Evolutionary conservation across 2,113 vertebrate genomes (phyloP).

Genomic region (Caracal caracal): DNA sequence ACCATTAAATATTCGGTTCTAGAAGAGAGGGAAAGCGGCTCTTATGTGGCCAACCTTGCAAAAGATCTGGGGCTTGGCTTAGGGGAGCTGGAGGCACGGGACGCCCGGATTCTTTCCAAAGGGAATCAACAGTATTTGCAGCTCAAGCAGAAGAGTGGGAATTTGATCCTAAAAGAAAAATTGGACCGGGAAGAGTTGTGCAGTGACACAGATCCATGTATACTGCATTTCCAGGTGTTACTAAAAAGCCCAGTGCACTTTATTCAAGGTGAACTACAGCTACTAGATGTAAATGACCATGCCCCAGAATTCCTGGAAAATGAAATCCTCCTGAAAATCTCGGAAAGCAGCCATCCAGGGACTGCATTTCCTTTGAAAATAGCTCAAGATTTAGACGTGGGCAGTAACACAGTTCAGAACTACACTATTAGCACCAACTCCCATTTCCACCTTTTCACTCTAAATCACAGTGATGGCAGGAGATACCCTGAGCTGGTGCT

Average conservation of each 20-base stretch:
- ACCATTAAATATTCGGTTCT: slow-evolving; percentile 80
- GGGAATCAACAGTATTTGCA: slow-evolving; percentile 73
- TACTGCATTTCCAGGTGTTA: slow-evolving; percentile 81
- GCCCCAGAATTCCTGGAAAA: slow-evolving; percentile 83
- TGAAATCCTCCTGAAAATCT: slow-evolving; percentile 82
- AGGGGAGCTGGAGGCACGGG: slow-evolving; percentile 78
- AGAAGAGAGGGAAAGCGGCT: slow-evolving; percentile 85
- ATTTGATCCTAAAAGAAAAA: slow-evolving; percentile 81
- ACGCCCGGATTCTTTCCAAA: slow-evolving; percentile 81
- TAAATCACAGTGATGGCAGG: slow-evolving; percentile 65
- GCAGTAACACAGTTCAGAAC: slow-evolving; percentile 85
- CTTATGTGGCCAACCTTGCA: slow-evolving; percentile 66
- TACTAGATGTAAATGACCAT: slow-evolving; percentile 89
- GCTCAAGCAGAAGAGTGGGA: slow-evolving; percentile 64
- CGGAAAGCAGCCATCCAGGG: slow-evolving; percentile 81
- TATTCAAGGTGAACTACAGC: slow-evolving; percentile 81
- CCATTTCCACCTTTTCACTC: slow-evolving; percentile 81
- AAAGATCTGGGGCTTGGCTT: slow-evolving; percentile 87
- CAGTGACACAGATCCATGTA: slow-evolving; percentile 81
- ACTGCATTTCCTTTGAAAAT: slow-evolving; percentile 77
- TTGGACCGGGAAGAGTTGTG: slow-evolving; percentile 85
- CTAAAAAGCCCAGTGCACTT: slow-evolving; percentile 87
- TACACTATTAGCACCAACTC: slow-evolving; percentile 79
- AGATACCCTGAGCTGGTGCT: slow-evolving; percentile 80
- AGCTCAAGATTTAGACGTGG: slow-evolving; percentile 86